These are phyloP conservation scores for Columba guinea DNA, from an alignment of 2,797 vertebrate species.

Conservation along the genomic window DNA sequence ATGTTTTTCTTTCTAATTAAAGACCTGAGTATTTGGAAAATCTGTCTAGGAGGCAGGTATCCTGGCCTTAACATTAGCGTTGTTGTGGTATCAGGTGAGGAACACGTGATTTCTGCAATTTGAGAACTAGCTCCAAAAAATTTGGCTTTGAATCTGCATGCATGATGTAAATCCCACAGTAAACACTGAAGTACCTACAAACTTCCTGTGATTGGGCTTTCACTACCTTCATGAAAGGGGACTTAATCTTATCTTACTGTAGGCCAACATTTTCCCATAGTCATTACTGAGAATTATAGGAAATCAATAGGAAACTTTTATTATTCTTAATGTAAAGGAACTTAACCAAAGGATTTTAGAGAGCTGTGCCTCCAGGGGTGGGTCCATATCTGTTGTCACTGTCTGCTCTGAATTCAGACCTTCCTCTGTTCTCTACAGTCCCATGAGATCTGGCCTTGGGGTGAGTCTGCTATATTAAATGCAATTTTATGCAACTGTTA, in stretches of 20 bases:
- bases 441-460: not conserved
- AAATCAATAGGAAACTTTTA: not conserved
- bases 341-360: not conserved
- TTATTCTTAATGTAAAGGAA: not conserved
- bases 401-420: not conserved
- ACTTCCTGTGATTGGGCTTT: not conserved
- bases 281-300: not conserved
- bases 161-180: not conserved
- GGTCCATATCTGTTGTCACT: not conserved
- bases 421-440: not conserved
- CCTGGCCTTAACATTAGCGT: not conserved
- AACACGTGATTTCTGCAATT: not conserved
- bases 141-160: not conserved
- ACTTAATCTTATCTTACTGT: not conserved
- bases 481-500: not conserved
- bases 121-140: not conserved
- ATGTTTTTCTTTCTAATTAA: slow-evolving; percentile 18
- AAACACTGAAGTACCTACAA: not conserved
- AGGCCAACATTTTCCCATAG: not conserved
- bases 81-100: not conserved
- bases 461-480: not conserved
- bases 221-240: not conserved
- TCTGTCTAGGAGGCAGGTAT: not conserved
- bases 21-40: not conserved
- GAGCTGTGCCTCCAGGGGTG: not conserved